These are phyloP conservation scores for Chaetops frenatus DNA, from an alignment of 2,113 vertebrate species.

Conservation along the genomic window DNA sequence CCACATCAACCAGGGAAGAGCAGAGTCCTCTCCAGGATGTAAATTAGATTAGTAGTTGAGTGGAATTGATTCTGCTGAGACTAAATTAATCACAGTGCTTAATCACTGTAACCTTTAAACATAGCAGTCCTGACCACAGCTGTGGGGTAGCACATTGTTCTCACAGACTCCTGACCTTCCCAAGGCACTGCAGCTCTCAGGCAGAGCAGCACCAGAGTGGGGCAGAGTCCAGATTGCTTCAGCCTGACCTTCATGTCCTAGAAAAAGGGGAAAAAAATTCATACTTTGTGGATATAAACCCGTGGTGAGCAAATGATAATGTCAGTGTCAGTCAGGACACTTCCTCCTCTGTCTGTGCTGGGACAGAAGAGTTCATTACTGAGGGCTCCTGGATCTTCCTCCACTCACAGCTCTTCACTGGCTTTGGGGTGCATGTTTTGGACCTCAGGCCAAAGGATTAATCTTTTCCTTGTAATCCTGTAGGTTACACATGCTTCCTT, in stretches of 20 bases:
- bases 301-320: not conserved
- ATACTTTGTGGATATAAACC: not conserved
- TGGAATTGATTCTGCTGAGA: conserved; percentile 87
- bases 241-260: not conserved
- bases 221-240: not conserved
- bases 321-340: not conserved
- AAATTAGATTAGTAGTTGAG: conserved; percentile 79
- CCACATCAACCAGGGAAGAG: conserved; percentile 2
- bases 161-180: conserved; percentile 17
- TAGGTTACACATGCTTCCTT: not conserved
- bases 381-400: not conserved
- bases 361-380: not conserved
- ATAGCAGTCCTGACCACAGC: conserved; percentile 57
- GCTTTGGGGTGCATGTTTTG: not conserved
- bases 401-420: not conserved
- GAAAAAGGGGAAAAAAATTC: not conserved
- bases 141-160: conserved; percentile 27
- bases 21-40: conserved; percentile 60
- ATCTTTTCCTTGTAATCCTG: not conserved
- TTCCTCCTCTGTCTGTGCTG: not conserved
- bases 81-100: conserved; percentile 88
- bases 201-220: not conserved
- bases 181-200: not conserved
- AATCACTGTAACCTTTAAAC: conserved; percentile 81
- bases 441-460: not conserved